Evolutionary conservation across 2,113 vertebrate species (phyloP).

Genomic region (Meles meles): DNA sequence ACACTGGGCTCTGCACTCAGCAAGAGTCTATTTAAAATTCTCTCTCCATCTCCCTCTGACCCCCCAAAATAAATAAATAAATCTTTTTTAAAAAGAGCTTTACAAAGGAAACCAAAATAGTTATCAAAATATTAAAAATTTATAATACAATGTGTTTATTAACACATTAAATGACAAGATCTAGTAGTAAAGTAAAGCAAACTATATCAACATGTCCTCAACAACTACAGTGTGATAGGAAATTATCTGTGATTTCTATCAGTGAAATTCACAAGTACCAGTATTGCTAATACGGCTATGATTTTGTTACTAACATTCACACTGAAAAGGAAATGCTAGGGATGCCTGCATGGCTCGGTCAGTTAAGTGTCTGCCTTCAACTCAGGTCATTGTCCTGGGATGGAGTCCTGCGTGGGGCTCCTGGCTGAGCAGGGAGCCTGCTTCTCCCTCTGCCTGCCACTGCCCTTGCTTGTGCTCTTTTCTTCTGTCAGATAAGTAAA

Average conservation of each 20-base stretch:
- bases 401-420: neutral
- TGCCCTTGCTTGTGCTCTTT: too few relatives aligned
- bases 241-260: conserved; percentile 11
- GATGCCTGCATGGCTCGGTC: too few relatives aligned
- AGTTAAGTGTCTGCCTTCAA: too few relatives aligned
- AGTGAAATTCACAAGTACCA: neutral
- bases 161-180: neutral
- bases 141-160: neutral
- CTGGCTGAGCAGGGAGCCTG: neutral
- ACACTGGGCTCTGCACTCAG: neutral
- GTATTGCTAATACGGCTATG: neutral
- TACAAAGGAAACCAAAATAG: neutral
- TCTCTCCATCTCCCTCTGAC: neutral
- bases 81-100: neutral
- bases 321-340: neutral
- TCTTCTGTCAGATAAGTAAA: too few relatives aligned
- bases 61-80: neutral
- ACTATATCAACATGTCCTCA: neutral
- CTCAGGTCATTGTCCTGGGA: too few relatives aligned
- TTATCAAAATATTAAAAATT: conserved; percentile 25
- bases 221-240: neutral
- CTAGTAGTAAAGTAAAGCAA: neutral
- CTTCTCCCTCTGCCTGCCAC: too few relatives aligned
- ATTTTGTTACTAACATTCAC: conserved; percentile 21
- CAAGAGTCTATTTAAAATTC: neutral